Base-by-base conservation (phyloP, 2,797 vertebrate genomes). In the Lutjanus campechanus region DNA sequence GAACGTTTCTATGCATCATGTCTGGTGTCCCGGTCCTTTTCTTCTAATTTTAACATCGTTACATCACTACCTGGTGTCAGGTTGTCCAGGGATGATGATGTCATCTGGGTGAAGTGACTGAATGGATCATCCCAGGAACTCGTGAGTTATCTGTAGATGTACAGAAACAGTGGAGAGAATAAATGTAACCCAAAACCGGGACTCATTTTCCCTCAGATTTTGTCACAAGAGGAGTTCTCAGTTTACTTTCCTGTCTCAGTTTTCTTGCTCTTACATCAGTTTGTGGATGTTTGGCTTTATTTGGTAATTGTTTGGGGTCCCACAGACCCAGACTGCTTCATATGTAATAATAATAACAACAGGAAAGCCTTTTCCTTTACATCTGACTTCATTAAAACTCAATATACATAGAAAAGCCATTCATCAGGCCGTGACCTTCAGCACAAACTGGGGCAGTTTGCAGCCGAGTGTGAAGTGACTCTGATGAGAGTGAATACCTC, bases 21-120 rank as follows among this genome's bases (percentile, higher is more conserved):
- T 49, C 63, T n/a, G 43, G 7, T 11, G 55, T 54, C 29, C 17
- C 11, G 8, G 17, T 20, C 68, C 15, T 16, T 59, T 51, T 41
- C 16, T 59, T 54, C 15, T 68, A 66, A 72, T 68, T 84, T 70
- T 71, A 43, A 71, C 53, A 16, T 58, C 10, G 7, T 65, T 41
- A 73, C 68, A 74, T 81, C 71, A 75, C 25, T 16, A 64, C 11
- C 68, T 76, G 58, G 68, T 81, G 77, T 76, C 74, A 68, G n/a
- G 51, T 54, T 77, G 60, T 77, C 53, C 47, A 22, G 22, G 63
- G 43, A 22, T 53, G 12, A 82, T 86, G 79, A 88, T 72, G 58
- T 89, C 81, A 83, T 69, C 40, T 44, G 58, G 56, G 46, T 74
- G 16, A 63, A 20, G 58, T 71, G n/a, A 46, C 56, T 49, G 51